Evolutionary conservation across 2,113 vertebrate species (phyloP), one percentile per base, ranked within the genome.

Genomic region (Sisor rabdophorus): DNA sequence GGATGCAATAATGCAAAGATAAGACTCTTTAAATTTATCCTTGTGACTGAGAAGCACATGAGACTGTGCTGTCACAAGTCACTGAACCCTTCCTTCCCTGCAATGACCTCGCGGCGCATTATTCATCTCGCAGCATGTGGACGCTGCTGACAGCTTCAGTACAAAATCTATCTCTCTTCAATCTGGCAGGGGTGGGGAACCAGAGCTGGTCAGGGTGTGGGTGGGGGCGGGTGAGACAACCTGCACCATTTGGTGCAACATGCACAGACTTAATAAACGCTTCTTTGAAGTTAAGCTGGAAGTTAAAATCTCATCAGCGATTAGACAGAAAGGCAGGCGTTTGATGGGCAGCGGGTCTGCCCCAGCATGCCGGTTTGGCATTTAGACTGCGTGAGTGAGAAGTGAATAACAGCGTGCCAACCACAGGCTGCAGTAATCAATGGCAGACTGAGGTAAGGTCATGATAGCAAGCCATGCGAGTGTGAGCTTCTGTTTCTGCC

Each of bases 41-140:
- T 54, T 75, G 81, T 87, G 85, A 84, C 81, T 83, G 83, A 85
- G 73, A 56, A 79, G 79, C 77, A 74, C 77, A 82, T 52, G 53
- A 22, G 71, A 59, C 75, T 30, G 67, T 77, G 78, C 71, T 67
- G 6, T 75, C 79, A 86, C 80, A 79, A 73, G 55, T 50, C 76
- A 68, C 80, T 71, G 63, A 76, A 81, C 70, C 17, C 52, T 73
- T 81, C 61, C 73, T 76, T 63, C 75, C 80, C 69, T 28, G 72
- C 30, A 13, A 67, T 28, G 73, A 36, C 60, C 81, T 69, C 30
- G 50, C 36, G 73, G 77, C 26, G 20, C 74, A 77, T 83, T 81
- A 73, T 83, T 71, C 47, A 65, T 82, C 77, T 74, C 48, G 56
- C 63, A 73, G 32, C 65, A 75, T 73, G 65, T 54, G 78, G 65